Evolutionary conservation across 2,888 invertebrate genomes (phyloP), one percentile per base, ranked within the genome.

Genomic region (Leptinotarsa haldemani): DNA sequence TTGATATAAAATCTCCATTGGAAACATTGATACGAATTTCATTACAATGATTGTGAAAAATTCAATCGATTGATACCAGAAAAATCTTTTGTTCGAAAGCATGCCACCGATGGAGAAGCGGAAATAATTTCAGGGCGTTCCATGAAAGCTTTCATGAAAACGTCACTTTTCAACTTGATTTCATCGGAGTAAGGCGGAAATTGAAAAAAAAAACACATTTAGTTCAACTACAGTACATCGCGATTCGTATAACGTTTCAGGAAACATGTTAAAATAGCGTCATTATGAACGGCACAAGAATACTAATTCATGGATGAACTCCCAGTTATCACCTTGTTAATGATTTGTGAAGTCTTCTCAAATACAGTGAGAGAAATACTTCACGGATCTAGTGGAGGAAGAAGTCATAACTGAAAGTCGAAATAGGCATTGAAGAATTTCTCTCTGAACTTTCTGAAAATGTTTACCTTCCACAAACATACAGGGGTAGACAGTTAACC

Each of bases 251-350:
- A 30, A 40, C 40, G 61, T 40, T 40, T 18, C 61, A 61, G 61
- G 61, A 61, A 61, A 61, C 30, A 40, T 40, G 61, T 61, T 61
- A 40, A 61, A 61, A 61, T 61, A 61, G 30, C 40, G 40, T 61
- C 61, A n/a, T 16, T 25, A 16, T 30, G 2, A 40, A 61, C 30
- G 61, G 61, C 16, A 61, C n/a, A 30, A 40, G 61, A 61, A 61
- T 61, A n/a, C 61, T 61, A 61, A 61, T 30, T 61, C n/a, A n/a
- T 15, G 61, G n/a, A n/a, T 30, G 61, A 1, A 22, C 22, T 15
- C 15, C 20, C 1, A 15, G 13, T 13, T 22, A 22, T 56, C 3
- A 22, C 20, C 20, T 22, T 56, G 22, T 22, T 3, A 22, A 4
- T 20, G 56, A 56, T 18, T 56, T 20, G 52, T 52, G 52, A 18